Evolutionary conservation across 1,140 invertebrate species (phyloP).

Genomic region (Lineus longissimus): DNA sequence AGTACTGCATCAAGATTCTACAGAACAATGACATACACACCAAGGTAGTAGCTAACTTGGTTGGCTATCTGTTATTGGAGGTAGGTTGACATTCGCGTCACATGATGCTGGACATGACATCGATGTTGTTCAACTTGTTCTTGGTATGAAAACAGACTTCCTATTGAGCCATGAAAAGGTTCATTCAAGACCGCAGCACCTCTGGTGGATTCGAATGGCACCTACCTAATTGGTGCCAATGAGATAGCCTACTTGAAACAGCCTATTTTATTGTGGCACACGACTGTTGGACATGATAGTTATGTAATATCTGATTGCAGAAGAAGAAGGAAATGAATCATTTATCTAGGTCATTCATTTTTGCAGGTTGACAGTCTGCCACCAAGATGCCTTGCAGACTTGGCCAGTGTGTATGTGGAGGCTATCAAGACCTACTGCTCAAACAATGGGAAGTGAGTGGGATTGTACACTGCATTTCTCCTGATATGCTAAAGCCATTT

Average conservation of each 20-base stretch:
- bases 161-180: background rate
- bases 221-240: background rate
- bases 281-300: background rate
- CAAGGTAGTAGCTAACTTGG: constrained; percentile 36
- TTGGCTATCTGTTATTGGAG: constrained; percentile 42
- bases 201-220: background rate
- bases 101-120: background rate
- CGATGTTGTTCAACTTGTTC: background rate
- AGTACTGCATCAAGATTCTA: constrained; percentile 34
- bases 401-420: constrained; percentile 36
- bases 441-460: constrained; percentile 41
- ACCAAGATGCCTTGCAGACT: constrained; percentile 30
- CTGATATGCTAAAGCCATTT: background rate
- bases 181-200: background rate
- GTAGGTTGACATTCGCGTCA: constrained; percentile 17
- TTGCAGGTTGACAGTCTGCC: constrained; percentile 32
- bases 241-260: background rate
- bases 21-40: constrained; percentile 41
- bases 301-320: background rate
- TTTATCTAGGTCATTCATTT: background rate
- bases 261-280: background rate
- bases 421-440: constrained; percentile 35
- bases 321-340: background rate
- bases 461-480: background rate
- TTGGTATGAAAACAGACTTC: background rate